Evolutionary conservation across 2,888 invertebrate genomes (phyloP), one percentile per base, ranked within the genome.

Genomic region (Lycaena phlaeas): DNA sequence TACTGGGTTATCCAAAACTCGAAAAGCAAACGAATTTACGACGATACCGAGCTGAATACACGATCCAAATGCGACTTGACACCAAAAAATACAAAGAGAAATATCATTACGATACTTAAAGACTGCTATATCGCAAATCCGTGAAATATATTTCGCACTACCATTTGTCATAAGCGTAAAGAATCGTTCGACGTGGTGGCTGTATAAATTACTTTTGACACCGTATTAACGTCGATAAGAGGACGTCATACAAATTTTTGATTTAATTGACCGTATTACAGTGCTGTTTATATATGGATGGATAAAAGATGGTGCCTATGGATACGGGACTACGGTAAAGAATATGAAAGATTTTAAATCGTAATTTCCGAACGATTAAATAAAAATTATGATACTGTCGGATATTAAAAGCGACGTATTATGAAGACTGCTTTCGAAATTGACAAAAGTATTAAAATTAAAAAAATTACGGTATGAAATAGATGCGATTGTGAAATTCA

Each of bases 81-180:
- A 34, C 34, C 22, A 34, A 34, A 18, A 34, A 22, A 12, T 31
- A 34, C 34, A 22, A 22, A 34, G 7, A 9, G 11, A 22, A 18
- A 12, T 34, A 34, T 34, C 34, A 34, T 22, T 34, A 37, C 38
- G 37, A 45, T 48, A 58, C 66, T 14, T 45, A 41, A 42, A 22
- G 3, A 22, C 22, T 22, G 22, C 22, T 2, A 62, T 64, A 64
- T 70, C 64, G 61, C 64, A 71, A 74, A 77, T 73, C 77, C 73
- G 61, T 73, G 63, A 73, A 70, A 71, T 77, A 71, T 64, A 63
- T 37, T 37, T 45, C 34, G 50, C 48, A 40, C 14, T 54, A 52
- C 63, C 72, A 76, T 76, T 77, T 77, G 75, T 76, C 77, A 73
- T 63, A 53, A 57, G 61, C 64, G 63, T 76, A 66, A 71, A 70